Base-by-base conservation (phyloP, 2,113 vertebrate species). In the Xenopus laevis region DNA sequence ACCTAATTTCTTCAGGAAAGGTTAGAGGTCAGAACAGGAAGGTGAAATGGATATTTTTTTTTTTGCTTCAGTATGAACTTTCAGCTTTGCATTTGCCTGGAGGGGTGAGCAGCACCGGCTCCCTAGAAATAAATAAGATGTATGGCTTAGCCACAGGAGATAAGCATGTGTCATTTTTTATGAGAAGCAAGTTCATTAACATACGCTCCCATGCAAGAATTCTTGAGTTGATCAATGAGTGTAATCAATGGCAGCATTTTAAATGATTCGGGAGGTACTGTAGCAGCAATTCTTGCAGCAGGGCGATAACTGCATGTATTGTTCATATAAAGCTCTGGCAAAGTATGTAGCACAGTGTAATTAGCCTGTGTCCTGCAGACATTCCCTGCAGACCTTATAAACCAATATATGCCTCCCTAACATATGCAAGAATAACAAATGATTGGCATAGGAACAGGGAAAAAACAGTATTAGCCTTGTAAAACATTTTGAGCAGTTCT, bases 111-210 rank as follows among this genome's bases (percentile, higher is more conserved):
- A 55, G 53, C 15, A 1, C 15, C 17, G 7, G 9, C 9, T n/a
- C 53, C 53, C 53, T 16, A 55, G 53, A 55, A 16, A 55, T 55
- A 55, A 55, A 55, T n/a, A 55, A 55, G 53, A 55, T 55, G 53
- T 55, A 55, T 55, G 8, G 53, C 18, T 16, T 16, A 55, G 53
- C 53, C 53, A 55, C 7, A n/a, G 17, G 53, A 55, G 53, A 55
- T 8, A 16, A n/a, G 53, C 53, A 55, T 16, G 8, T 16, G 16
- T 55, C 53, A 55, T 60, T 60, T 60, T 60, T 60, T 60, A 60
- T 60, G 10, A 60, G 21, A 60, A 27, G 58, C 18, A 60, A 60
- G 18, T 21, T 23, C 58, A 60, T 60, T 60, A 60, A 60, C 58
- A 60, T 60, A 23, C 21, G 21, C 11, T 60, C 18, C 18, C 58